Evolutionary conservation across 2,797 vertebrate species (phyloP), one percentile per base, ranked within the genome.

Genomic region (Psittacula derbiana): DNA sequence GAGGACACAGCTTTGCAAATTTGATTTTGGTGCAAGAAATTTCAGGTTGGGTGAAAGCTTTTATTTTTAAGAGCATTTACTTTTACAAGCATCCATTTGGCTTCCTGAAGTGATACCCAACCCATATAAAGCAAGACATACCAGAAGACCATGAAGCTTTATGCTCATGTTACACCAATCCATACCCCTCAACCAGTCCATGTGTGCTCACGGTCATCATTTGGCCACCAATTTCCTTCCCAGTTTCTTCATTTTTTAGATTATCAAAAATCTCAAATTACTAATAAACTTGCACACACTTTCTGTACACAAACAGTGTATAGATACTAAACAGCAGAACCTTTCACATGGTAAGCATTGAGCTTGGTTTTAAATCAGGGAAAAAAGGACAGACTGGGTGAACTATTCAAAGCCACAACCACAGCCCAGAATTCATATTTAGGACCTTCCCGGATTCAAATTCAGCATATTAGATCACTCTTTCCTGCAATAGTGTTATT

Each of bases 381-480:
- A 31, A 30, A 25, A 23, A n/a, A 47, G 72, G 46, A 49, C 30
- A 66, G 44, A 61, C 13, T 0, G 2, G 73, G 38, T 49, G 12
- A 88, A 80, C 38, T 90, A 40, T 28, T 71, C 49, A 78, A 93
- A 88, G 58, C 58, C 79, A 83, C 62, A 92, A 81, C 44, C 41
- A 89, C 21, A 87, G 58, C 47, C 80, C 17, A 70, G n/a, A 88
- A 92, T 86, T 93, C 4, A 0, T 27, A 87, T 78, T 82, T 72
- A 85, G 88, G 71, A 82, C 18, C 18, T 82, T 95, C 61, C 74
- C 3, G 0, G 57, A 89, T 50, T 85, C 3, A 2, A 79, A 55
- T 86, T 69, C 75, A 81, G 75, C 61, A 12, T 47, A 88, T 94
- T 67, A 92, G 83, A 93, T 80, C 52, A 80, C 36, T 80, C 41